Percentiles rank a stretch among this genome's conserved stretches.
Conservation (phyloP, 2,888 invertebrate genomes). For the Prosopocoilus inquinatus region DNA sequence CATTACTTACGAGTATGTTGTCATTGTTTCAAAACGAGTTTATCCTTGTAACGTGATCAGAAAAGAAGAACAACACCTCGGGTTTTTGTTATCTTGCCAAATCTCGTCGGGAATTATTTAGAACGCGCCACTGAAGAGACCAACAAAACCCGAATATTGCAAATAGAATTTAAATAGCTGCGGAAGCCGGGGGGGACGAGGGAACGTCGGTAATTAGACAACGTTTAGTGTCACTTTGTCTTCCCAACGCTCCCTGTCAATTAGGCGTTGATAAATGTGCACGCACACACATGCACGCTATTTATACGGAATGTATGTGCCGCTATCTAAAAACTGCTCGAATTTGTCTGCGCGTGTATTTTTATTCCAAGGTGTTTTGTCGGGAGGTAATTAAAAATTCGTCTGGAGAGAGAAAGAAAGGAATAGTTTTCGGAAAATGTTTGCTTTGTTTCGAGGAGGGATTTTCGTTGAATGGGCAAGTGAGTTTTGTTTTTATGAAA, state of each 20-base stretch:
- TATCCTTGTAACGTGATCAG: no score
- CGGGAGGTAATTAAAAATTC: no score
- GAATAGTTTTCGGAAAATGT: no score
- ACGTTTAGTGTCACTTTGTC: slow-evolving; percentile 54
- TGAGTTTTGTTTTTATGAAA: no score
- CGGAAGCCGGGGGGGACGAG: slow-evolving; percentile 32
- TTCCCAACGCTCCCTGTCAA: slow-evolving; percentile 50
- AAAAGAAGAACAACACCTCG: no score
- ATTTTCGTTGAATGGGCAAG: no score
- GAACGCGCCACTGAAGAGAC: slow-evolving; percentile 4
- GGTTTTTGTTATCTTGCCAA: neutral
- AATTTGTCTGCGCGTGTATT: slow-evolving; percentile 40
- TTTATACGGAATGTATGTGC: slow-evolving; percentile 22
- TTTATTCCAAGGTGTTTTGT: slow-evolving; percentile 16
- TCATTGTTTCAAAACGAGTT: no score
- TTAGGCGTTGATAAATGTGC: slow-evolving; percentile 52
- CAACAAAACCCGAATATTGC: slow-evolving; percentile 30
- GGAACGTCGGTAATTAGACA: slow-evolving; percentile 48
- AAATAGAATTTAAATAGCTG: slow-evolving; percentile 46
- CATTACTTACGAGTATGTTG: no score
- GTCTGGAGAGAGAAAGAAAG: no score
- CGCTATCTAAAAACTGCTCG: slow-evolving; percentile 22
- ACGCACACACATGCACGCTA: slow-evolving; percentile 36
- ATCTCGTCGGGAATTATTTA: neutral
- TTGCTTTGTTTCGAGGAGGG: no score